phyloP scores from a whole-genome alignment of 2,113 vertebrate genomes.

The Chionomys nivalis region DNA sequence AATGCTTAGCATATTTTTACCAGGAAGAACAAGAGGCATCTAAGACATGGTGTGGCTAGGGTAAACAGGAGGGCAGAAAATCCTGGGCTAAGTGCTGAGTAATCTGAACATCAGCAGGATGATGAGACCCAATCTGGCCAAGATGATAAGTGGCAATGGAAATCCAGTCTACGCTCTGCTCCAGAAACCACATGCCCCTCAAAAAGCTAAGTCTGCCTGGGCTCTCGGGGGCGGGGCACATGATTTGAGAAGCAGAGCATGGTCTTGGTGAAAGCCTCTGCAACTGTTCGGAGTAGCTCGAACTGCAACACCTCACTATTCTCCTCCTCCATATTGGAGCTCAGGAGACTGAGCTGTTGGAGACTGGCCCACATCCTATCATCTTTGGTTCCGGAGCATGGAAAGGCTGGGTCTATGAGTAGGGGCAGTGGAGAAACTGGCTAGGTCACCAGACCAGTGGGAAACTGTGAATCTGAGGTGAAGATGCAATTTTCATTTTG shows the following conservation, averaged over 20 bases:
- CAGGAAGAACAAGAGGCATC: slow-evolving; percentile 43
- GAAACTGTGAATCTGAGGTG: not conserved
- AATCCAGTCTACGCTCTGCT: not conserved
- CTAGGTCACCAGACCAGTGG: not conserved
- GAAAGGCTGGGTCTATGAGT: not conserved
- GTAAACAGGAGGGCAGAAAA: slow-evolving; percentile 46
- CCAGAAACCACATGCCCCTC: not conserved
- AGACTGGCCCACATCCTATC: not conserved
- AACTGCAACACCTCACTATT: not conserved
- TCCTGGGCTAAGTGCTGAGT: slow-evolving; percentile 24
- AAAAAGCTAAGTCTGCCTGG: not conserved
- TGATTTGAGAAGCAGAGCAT: slow-evolving; percentile 6
- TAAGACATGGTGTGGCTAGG: slow-evolving; percentile 34
- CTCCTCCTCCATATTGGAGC: not conserved
- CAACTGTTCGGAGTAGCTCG: not conserved
- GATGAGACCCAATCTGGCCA: not conserved
- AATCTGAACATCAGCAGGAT: not conserved
- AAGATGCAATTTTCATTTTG: slow-evolving; percentile 12
- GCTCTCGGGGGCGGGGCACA: not conserved
- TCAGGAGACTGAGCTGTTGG: not conserved
- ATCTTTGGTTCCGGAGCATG: slow-evolving; percentile 13
- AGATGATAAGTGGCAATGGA: too few species aligned
- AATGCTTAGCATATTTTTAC: slow-evolving; percentile 44
- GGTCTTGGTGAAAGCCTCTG: not conserved
- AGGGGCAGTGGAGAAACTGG: not conserved